Evolutionary conservation across 2,888 invertebrate genomes (phyloP), one percentile per base, ranked within the genome.

Genomic region (Acrocyrtus sp.): DNA sequence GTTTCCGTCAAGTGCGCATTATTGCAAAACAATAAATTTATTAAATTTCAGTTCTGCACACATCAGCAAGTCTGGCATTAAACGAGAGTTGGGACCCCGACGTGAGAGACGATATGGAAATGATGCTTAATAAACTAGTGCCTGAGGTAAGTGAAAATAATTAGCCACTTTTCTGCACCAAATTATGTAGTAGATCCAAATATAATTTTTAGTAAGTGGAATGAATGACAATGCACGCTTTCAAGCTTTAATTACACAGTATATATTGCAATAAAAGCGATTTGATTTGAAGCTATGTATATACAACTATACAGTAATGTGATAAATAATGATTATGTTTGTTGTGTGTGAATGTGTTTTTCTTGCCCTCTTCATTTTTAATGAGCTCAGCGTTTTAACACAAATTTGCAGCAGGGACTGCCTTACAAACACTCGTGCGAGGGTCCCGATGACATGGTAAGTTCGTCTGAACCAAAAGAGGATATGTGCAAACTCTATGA

Each of bases 91-190:
- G 96, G 96, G 97, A 97, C 88, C 96, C 96, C 80, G 80, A 81
- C 84, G 84, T 75, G 82, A 90, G 96, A 87, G 95, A 95, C 85
- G 98, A 98, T 85, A 97, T 97, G 95, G 97, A 98, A 88, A 97
- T 96, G 95, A 96, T 98, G 95, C 89, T 98, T 86, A 97, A 97
- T 87, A 96, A 95, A 90, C 94, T 98, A 86, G 95, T 98, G 87
- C 97, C 97, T 85, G 97, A 98, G 86, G 88, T 88, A 83, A 82
- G 83, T 43, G n/a, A n/a, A n/a, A n/a, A n/a, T n/a, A n/a, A n/a
- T n/a, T n/a, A n/a, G n/a, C n/a, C n/a, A n/a, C n/a, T n/a, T n/a
- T n/a, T n/a, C n/a, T n/a, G n/a, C n/a, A n/a, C n/a, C n/a, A n/a
- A n/a, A n/a, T n/a, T n/a, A n/a, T n/a, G n/a, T n/a, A 50, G 21